These are phyloP conservation scores for Pristiophorus japonicus DNA, from an alignment of 2,113 vertebrate species.

Conservation along the genomic window DNA sequence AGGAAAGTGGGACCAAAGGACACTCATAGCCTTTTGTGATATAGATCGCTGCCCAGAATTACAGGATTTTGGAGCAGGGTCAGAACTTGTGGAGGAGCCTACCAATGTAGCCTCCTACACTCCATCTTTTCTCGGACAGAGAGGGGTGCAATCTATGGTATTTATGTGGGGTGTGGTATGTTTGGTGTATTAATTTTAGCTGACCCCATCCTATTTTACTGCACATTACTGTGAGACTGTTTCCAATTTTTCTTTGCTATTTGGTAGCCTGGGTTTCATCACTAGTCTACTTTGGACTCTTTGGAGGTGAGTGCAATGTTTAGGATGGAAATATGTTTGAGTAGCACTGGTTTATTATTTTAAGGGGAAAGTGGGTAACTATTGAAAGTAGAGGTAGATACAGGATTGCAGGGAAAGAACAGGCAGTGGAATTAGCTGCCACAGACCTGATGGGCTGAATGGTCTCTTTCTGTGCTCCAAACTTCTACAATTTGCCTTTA, in stretches of 20 bases:
- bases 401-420: neutral
- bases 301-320: neutral
- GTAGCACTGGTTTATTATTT: neutral
- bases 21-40: neutral
- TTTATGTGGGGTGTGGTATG: neutral
- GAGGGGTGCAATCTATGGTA: neutral
- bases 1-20: neutral
- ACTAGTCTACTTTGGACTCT: neutral
- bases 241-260: neutral
- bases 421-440: neutral
- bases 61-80: neutral
- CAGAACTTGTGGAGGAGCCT: neutral
- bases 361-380: neutral
- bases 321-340: neutral
- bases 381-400: neutral
- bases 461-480: neutral
- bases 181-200: neutral
- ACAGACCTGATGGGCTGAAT: neutral
- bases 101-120: neutral
- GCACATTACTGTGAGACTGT: neutral
- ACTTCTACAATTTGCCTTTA: neutral
- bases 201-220: neutral
- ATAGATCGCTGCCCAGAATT: neutral
- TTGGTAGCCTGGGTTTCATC: neutral
- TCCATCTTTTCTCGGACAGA: neutral